A percentile compares a stretch with the other conserved stretches of the same genome.
These are phyloP conservation scores for Eumaeus atala DNA, from an alignment of 1,140 invertebrate genomes.

Conservation along the genomic window DNA sequence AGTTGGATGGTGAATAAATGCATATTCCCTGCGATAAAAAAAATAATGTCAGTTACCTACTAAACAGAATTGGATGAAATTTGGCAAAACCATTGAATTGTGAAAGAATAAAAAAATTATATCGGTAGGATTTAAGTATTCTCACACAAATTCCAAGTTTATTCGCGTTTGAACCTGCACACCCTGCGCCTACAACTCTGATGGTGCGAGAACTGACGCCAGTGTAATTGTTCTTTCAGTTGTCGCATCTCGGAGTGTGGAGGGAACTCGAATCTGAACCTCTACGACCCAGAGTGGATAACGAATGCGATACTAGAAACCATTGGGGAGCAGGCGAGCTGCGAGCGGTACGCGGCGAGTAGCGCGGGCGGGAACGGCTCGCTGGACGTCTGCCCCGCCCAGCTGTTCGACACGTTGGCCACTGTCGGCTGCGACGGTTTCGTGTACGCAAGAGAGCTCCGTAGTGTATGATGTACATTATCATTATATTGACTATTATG, in stretches of 20 bases:
- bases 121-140: too few relatives aligned
- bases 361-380: conserved; percentile 26
- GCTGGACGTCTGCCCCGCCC: conserved; percentile 37
- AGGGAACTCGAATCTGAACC: conserved; percentile 26
- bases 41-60: too few relatives aligned
- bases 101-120: too few relatives aligned
- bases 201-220: too few relatives aligned
- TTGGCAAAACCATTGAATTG: too few relatives aligned
- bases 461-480: conserved; percentile 61
- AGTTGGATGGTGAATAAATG: too few relatives aligned
- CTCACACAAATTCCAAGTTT: too few relatives aligned
- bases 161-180: too few relatives aligned
- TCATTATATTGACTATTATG: not conserved
- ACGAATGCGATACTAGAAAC: conserved; percentile 44
- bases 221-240: conserved; percentile 38
- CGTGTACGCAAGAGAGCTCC: conserved; percentile 50
- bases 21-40: too few relatives aligned
- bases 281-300: conserved; percentile 46
- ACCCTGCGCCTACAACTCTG: too few relatives aligned
- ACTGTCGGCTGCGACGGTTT: conserved; percentile 41
- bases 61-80: too few relatives aligned
- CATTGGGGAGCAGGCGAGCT: conserved; percentile 24
- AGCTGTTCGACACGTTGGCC: conserved; percentile 32
- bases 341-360: conserved; percentile 37
- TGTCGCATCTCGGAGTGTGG: conserved; percentile 60